Conservation (phyloP, 2,888 invertebrate genomes). For the Lampropteryx suffumata region DNA sequence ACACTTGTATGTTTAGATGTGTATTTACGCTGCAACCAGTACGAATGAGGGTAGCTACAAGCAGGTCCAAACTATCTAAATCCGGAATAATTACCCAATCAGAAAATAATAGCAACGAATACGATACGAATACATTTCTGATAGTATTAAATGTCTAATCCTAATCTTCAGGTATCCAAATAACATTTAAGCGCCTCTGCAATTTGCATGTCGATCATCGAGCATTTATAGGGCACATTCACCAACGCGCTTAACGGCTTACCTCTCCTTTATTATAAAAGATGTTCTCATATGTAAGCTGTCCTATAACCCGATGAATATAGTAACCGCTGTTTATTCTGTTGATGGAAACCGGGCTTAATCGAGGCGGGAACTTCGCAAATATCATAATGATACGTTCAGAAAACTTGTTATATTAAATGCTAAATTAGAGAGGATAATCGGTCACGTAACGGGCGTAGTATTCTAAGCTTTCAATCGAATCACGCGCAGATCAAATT, state of each 20-base stretch:
- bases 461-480: conserved; percentile 64
- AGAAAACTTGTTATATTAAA: conserved; percentile 53
- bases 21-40: too few relatives aligned
- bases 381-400: conserved; percentile 53
- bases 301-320: too few relatives aligned
- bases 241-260: too few relatives aligned
- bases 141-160: neutral
- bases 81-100: too few relatives aligned
- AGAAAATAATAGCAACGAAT: too few relatives aligned
- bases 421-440: conserved; percentile 64
- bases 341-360: conserved; percentile 1
- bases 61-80: too few relatives aligned
- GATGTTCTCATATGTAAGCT: too few relatives aligned
- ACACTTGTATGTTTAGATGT: conserved; percentile 4
- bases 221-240: conserved; percentile 19
- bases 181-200: conserved; percentile 25
- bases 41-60: too few relatives aligned
- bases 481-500: conserved; percentile 45
- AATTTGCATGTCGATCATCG: conserved; percentile 46
- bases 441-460: conserved; percentile 65
- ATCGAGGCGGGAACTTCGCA: conserved; percentile 48
- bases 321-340: too few relatives aligned
- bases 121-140: too few relatives aligned
- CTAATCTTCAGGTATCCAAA: conserved; percentile 10
- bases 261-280: neutral